phyloP scores from a whole-genome alignment of 64 coral and sea anemone genomes.

The Cladopsammia gracilis region DNA sequence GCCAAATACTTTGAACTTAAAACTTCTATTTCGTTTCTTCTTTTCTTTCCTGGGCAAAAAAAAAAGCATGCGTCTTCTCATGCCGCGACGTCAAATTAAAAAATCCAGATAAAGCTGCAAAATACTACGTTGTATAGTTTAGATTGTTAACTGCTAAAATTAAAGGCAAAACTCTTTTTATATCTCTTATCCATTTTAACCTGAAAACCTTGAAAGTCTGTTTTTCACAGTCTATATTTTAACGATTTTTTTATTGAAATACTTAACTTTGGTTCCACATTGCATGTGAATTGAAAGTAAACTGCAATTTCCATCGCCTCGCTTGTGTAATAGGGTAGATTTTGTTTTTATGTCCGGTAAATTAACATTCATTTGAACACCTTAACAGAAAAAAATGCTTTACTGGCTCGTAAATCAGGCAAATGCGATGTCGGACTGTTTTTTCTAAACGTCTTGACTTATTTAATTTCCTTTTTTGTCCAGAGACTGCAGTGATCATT shows the following conservation, averaged over 20 bases:
- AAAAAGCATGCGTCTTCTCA: too few species aligned
- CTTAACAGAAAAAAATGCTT: background rate
- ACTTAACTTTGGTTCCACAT: background rate
- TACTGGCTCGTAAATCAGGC: background rate
- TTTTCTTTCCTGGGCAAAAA: too few species aligned
- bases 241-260: background rate
- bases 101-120: too few species aligned
- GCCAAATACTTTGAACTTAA: too few species aligned
- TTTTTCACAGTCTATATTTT: background rate
- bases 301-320: background rate
- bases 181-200: too few species aligned
- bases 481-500: background rate
- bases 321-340: background rate
- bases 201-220: too few species aligned
- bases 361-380: background rate
- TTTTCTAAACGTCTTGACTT: background rate
- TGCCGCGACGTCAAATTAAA: too few species aligned
- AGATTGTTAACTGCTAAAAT: too few species aligned
- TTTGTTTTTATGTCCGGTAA: slow-evolving; percentile 1
- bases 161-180: too few species aligned
- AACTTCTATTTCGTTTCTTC: too few species aligned
- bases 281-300: background rate
- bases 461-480: background rate
- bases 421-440: background rate
- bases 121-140: too few species aligned